Percentiles rank a stretch among this genome's conserved stretches.
These are phyloP conservation scores for Sphaerodactylus townsendi DNA, from an alignment of 2,113 vertebrate species.

Conservation along the genomic window DNA sequence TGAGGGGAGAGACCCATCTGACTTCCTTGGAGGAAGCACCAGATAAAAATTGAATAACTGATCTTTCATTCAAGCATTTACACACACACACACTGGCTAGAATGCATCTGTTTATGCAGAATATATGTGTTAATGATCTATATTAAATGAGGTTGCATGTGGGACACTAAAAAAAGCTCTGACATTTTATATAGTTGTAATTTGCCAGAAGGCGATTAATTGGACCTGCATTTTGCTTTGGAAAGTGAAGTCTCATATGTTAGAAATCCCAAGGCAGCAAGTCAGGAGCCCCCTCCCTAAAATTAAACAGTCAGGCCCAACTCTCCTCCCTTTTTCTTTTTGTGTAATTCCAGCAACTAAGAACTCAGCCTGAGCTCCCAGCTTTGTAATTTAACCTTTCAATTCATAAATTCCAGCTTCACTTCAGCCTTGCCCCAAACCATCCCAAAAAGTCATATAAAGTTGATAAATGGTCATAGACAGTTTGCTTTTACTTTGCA, in stretches of 20 bases:
- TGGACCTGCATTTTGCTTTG: neutral
- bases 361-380: conserved; percentile 17
- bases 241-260: no score
- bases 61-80: no score
- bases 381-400: conserved; percentile 50
- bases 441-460: conserved; percentile 60
- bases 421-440: conserved; percentile 56
- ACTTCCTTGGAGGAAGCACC: no score
- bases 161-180: neutral
- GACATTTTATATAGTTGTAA: neutral
- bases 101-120: no score
- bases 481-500: conserved; percentile 69
- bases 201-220: neutral
- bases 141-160: neutral
- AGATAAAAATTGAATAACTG: no score
- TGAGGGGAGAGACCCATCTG: no score
- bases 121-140: neutral
- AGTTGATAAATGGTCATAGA: conserved; percentile 65
- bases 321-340: neutral
- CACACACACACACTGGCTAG: neutral
- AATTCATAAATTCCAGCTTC: conserved; percentile 45
- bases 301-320: neutral
- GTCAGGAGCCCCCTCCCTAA: neutral
- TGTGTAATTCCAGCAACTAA: neutral
- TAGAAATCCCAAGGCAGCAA: neutral